Evolutionary conservation across 1,140 invertebrate species (phyloP), one percentile per base, ranked within the genome.

Genomic region (Lanistes nyassanus): DNA sequence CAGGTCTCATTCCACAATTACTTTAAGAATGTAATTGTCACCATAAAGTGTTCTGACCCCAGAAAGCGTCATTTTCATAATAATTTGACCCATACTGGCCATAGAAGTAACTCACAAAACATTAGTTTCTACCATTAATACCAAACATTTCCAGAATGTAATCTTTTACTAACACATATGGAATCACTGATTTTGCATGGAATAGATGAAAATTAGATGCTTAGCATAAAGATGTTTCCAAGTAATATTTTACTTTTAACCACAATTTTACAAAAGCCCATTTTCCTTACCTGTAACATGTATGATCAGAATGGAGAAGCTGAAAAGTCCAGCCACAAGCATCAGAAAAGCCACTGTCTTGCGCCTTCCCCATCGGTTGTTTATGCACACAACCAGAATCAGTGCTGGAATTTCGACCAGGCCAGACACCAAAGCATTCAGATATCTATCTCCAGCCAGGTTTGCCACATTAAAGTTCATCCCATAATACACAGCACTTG

Each of bases 401-500:
- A 87, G 66, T 36, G 86, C 85, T 68, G 86, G 86, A 74, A 88
- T 84, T 76, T 88, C 87, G 0, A 88, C 85, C 2, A 88, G 47
- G 34, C 86, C 87, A 31, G 85, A 82, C 31, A 86, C 80, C 56
- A 88, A 88, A 47, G 86, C 82, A 78, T 88, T 88, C 7, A 88
- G n/a, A 68, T 88, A 87, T 11, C 81, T 74, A 76, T 88, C 73
- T n/a, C 87, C 87, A 37, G 81, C 79, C 23, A 88, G 76, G 73
- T 87, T 87, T 51, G 80, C 82, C 11, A 81, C 83, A 73, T 86
- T 87, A 66, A 88, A 85, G 47, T 84, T 83, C 55, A 86, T 75
- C 31, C 87, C 87, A 82, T 88, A 88, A 66, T 88, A 88, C 11
- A 88, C 86, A 55, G 81, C 78, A 74, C 86, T 84, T 67, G 83